Evolutionary conservation across 2,888 invertebrate genomes (phyloP).

Genomic region (Reticulitermes lucifugus): DNA sequence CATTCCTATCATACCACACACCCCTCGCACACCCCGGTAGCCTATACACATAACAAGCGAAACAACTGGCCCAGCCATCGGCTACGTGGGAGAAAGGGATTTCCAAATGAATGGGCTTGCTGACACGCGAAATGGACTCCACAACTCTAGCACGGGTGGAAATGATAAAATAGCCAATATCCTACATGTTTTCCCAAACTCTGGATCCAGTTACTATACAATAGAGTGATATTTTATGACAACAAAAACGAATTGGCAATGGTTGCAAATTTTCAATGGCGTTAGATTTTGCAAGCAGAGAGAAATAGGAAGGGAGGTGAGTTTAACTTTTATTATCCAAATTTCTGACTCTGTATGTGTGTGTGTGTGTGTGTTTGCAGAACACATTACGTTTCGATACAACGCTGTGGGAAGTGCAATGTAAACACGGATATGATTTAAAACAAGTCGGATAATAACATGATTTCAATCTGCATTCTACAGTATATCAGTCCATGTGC

Average conservation of each 20-base stretch:
- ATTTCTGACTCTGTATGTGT: background rate
- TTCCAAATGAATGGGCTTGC: constrained; percentile 47
- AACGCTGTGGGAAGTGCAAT: background rate
- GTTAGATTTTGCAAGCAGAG: background rate
- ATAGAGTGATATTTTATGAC: constrained; percentile 45
- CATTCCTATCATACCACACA: constrained; percentile 44
- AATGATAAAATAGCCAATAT: constrained; percentile 50
- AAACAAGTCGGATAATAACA: constrained; percentile 31
- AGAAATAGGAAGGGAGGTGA: constrained; percentile 17
- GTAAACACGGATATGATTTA: constrained; percentile 25
- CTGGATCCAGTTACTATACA: constrained; percentile 35
- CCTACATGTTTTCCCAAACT: constrained; percentile 35
- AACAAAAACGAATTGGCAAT: constrained; percentile 44
- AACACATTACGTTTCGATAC: background rate
- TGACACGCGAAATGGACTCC: constrained; percentile 45
- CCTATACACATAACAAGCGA: constrained; percentile 19
- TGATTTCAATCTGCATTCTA: constrained; percentile 5
- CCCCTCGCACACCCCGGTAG: background rate
- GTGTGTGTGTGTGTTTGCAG: constrained; percentile 15
- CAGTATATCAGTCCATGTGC: background rate
- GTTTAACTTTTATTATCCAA: constrained; percentile 32
- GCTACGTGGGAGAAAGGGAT: constrained; percentile 25
- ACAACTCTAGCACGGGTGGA: constrained; percentile 25
- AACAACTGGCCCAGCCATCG: constrained; percentile 13
- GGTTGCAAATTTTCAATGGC: constrained; percentile 44